These are phyloP conservation scores for Microcebus jonahi DNA, from an alignment of 2,113 vertebrate genomes.

Conservation along the genomic window DNA sequence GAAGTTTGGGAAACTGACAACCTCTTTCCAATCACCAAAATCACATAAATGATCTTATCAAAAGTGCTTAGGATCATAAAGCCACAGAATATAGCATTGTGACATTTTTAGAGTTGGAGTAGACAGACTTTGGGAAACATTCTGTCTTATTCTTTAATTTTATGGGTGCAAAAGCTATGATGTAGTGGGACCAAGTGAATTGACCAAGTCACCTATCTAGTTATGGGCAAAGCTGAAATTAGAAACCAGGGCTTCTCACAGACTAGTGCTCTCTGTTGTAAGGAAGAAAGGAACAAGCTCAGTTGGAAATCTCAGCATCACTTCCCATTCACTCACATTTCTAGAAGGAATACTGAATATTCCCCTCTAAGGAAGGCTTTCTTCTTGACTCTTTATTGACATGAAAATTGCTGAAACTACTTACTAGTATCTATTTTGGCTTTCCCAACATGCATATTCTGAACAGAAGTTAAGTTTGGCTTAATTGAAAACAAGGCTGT, in stretches of 20 bases:
- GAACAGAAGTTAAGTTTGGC: not conserved
- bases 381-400: not conserved
- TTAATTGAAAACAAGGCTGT: not conserved
- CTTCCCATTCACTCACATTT: not conserved
- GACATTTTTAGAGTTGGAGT: not conserved
- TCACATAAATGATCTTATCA: not conserved
- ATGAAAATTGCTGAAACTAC: not conserved
- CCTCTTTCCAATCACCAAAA: not conserved
- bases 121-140: not conserved
- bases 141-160: not conserved
- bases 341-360: not conserved
- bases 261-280: not conserved
- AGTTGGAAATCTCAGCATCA: not conserved
- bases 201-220: not conserved
- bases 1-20: not conserved
- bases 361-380: not conserved
- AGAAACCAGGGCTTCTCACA: not conserved
- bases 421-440: not conserved
- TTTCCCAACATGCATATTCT: not conserved
- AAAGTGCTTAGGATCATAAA: not conserved
- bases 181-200: not conserved
- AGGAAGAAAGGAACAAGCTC: not conserved
- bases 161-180: not conserved
- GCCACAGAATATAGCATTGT: not conserved
- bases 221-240: not conserved